A percentile compares a stretch with the other conserved stretches of the same genome.
These are phyloP conservation scores for Micrastur ruficollis DNA, from an alignment of 2,797 vertebrate genomes.

Conservation along the genomic window DNA sequence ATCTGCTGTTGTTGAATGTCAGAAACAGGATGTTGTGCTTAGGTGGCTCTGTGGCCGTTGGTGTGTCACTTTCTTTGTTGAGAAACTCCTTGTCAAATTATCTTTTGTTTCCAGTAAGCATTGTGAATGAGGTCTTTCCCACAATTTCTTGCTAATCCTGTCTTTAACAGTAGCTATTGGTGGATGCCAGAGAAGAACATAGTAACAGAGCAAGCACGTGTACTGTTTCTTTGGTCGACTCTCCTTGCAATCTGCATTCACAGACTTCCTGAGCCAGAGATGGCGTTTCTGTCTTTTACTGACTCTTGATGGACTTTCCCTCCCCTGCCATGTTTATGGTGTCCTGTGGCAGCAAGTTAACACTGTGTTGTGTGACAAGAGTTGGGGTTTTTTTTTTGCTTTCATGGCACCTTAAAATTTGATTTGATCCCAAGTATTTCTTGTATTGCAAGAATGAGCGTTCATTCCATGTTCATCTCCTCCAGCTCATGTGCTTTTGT, in stretches of 20 bases:
- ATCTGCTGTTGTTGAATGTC: background rate
- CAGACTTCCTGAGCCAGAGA: background rate
- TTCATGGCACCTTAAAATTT: background rate
- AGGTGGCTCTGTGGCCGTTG: background rate
- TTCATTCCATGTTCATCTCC: background rate
- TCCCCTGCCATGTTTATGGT: background rate
- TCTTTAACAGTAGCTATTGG: background rate
- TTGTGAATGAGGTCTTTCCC: background rate
- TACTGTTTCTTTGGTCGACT: background rate
- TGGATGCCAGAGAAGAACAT: background rate
- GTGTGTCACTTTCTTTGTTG: background rate
- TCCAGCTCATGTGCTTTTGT: background rate
- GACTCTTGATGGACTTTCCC: background rate
- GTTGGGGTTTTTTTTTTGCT: background rate
- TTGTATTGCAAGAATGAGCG: background rate
- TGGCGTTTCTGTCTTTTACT: background rate
- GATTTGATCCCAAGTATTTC: background rate
- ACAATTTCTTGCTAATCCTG: background rate
- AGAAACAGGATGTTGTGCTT: background rate
- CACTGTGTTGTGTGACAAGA: background rate
- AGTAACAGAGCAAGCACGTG: background rate
- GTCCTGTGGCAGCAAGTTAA: background rate
- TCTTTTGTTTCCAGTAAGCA: background rate
- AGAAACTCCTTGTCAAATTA: background rate
- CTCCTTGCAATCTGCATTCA: background rate